Conservation (phyloP, 2,113 vertebrate genomes). For the Tursiops truncatus region DNA sequence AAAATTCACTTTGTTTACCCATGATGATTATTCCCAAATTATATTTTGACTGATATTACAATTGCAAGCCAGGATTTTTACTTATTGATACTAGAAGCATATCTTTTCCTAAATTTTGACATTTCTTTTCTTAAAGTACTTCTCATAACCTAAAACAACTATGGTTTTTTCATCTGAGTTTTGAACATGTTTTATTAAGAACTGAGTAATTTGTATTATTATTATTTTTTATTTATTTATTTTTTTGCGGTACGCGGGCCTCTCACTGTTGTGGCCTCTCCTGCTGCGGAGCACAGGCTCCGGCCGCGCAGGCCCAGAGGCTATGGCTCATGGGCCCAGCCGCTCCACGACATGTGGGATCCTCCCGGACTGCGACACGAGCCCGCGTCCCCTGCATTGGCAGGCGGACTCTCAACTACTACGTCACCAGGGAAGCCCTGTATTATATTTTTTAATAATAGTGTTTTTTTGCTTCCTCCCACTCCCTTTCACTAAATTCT, state of each 20-base stretch:
- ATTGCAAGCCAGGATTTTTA: background rate
- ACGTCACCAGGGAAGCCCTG: too few species aligned
- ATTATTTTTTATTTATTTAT: background rate
- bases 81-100: background rate
- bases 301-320: too few species aligned
- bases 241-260: too few species aligned
- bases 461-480: background rate
- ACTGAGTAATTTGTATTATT: background rate
- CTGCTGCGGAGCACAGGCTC: too few species aligned
- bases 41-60: background rate
- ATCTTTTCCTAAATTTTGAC: background rate
- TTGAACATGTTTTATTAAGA: background rate
- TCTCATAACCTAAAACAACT: background rate
- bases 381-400: too few species aligned
- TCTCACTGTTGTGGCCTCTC: too few species aligned
- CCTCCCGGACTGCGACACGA: rapidly evolving
- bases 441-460: background rate
- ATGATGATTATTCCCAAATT: background rate
- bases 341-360: too few species aligned
- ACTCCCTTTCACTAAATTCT: background rate
- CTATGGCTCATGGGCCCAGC: too few species aligned
- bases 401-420: too few species aligned
- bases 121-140: background rate
- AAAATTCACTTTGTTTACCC: background rate
- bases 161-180: background rate